phyloP scores from a whole-genome alignment of 2,888 invertebrate genomes.

The Sphaerolaimus hirsutus region DNA sequence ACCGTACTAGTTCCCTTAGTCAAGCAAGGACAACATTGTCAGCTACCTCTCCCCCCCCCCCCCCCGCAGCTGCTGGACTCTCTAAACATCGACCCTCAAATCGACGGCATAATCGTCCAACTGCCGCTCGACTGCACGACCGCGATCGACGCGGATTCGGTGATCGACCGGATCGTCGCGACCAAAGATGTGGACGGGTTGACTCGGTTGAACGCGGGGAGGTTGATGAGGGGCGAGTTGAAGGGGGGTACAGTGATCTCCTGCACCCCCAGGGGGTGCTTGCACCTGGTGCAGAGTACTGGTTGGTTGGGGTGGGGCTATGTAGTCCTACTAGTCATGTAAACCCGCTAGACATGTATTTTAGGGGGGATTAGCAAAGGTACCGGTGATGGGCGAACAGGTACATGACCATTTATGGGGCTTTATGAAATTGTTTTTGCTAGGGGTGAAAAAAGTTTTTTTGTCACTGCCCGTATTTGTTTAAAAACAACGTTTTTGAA shows the following conservation, averaged over 20 bases:
- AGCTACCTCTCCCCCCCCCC: no score
- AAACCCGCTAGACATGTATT: no score
- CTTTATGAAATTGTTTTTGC: no score
- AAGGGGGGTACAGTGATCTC: constrained; percentile 46
- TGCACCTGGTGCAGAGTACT: constrained; percentile 46
- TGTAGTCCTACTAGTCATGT: background rate
- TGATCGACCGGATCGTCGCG: constrained; percentile 43
- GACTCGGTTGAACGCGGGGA: constrained; percentile 60
- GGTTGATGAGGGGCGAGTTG: constrained; percentile 63
- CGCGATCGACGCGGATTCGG: constrained; percentile 59
- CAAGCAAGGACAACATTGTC: no score
- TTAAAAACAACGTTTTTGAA: no score
- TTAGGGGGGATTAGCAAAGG: no score
- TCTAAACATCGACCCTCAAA: constrained; percentile 53
- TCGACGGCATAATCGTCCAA: constrained; percentile 32
- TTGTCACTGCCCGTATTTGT: no score
- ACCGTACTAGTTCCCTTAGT: no score
- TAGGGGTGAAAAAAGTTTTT: no score
- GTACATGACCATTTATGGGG: no score
- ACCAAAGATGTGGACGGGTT: constrained; percentile 38
- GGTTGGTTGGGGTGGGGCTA: no score
- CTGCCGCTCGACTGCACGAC: constrained; percentile 60
- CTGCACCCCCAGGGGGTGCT: constrained; percentile 82
- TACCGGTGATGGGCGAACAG: no score
- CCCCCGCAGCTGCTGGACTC: constrained; percentile 42